Evolutionary conservation across 1,140 invertebrate species (phyloP), one percentile per base, ranked within the genome.

Genomic region (Ridgeia piscesae): DNA sequence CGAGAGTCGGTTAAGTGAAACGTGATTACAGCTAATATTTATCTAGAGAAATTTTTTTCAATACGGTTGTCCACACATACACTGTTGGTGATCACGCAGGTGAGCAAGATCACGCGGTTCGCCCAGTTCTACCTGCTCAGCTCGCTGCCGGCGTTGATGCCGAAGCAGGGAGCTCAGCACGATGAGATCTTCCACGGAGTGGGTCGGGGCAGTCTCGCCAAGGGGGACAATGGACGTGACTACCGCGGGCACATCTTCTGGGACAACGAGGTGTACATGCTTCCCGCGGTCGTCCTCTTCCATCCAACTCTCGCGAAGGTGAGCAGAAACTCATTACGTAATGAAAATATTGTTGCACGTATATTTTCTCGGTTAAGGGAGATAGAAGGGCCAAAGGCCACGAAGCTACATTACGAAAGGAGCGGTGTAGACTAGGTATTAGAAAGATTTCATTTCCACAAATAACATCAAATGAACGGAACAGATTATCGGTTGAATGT

Each of bases 241-340:
- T 93, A 92, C 50, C 93, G 92, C 27, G 93, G 93, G 88, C 93
- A 93, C 42, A 77, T 93, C 17, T 91, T 93, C 89, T 93, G 93
- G 93, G 93, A 93, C 50, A 93, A 92, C 88, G 93, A 93, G 92
- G 48, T 93, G 17, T 92, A 93, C 92, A 92, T 93, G 42, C 33
- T 93, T 33, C 93, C 93, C 21, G 92, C 93, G 0, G 48, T 93
- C 89, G 35, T 93, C 33, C 91, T 92, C 33, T 93, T 93, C 89
- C 92, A 93, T 88, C 93, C 93, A 31, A 48, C 50, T 34, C 50
- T 92, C 42, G 93, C 92, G 14, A 93, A 93, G 35, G 33, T 33
- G 42, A 48, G 6, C 31, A 77, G 2, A 9, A 77, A 77, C 58
- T 0, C 17, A 2, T 77, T 42, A 42, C 42, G n/a, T n/a, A n/a